A percentile compares a stretch with the other conserved stretches of the same genome.
These are phyloP conservation scores for Drosophila murphyi DNA, from an alignment of 1,140 invertebrate genomes.

Conservation along the genomic window DNA sequence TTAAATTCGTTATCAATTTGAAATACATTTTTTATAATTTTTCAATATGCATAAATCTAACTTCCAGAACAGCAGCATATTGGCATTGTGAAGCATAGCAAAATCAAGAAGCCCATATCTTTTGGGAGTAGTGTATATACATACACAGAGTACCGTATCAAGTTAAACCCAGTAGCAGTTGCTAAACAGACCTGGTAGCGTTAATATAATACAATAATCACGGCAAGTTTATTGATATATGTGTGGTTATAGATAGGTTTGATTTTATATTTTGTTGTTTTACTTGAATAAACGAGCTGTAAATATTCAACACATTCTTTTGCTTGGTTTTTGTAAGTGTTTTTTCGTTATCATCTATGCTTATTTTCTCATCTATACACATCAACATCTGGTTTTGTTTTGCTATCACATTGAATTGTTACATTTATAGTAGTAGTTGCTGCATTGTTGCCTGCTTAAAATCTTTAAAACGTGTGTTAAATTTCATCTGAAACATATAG, in stretches of 20 bases:
- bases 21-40: no score
- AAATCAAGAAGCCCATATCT: neutral
- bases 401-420: slow-evolving; percentile 84
- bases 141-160: neutral
- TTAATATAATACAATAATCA: slow-evolving; percentile 49
- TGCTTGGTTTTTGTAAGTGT: slow-evolving; percentile 54
- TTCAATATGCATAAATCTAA: neutral
- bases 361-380: slow-evolving; percentile 76
- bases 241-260: slow-evolving; percentile 74
- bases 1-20: no score
- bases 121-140: neutral
- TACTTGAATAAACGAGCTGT: slow-evolving; percentile 78
- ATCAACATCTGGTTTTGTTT: slow-evolving; percentile 83
- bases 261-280: slow-evolving; percentile 60
- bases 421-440: slow-evolving; percentile 84
- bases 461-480: slow-evolving; percentile 80
- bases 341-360: slow-evolving; percentile 60
- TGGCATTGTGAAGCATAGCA: no score
- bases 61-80: neutral
- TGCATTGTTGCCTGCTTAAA: slow-evolving; percentile 77
- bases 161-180: slow-evolving; percentile 11
- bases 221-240: slow-evolving; percentile 80
- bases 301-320: slow-evolving; percentile 79
- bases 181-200: slow-evolving; percentile 7
- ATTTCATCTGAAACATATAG: slow-evolving; percentile 77